Conservation (phyloP, 2,888 invertebrate genomes). For the Neocrepidodera transversa region DNA sequence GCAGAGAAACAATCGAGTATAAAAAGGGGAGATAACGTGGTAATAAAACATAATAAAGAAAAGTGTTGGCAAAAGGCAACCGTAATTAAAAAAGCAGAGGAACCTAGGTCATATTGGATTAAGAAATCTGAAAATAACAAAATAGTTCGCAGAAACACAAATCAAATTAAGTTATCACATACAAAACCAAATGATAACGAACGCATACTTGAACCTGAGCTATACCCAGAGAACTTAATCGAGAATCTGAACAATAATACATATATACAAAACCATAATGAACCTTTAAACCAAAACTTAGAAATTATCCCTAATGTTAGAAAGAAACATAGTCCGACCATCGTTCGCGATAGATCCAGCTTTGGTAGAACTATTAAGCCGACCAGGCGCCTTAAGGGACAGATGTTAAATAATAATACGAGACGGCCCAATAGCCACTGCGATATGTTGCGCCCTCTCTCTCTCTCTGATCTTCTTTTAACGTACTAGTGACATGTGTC, state of each 20-base stretch:
- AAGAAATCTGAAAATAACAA: neutral
- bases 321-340: neutral
- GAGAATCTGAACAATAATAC: neutral
- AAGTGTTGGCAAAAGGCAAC: constrained; percentile 35
- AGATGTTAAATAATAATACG: neutral
- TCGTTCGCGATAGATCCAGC: neutral
- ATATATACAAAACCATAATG: too few species aligned
- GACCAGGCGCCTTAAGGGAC: neutral
- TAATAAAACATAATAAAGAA: constrained; percentile 33
- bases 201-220: neutral
- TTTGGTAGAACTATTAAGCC: neutral
- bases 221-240: neutral
- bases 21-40: constrained; percentile 33
- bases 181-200: neutral
- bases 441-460: too few species aligned
- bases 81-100: constrained; percentile 24
- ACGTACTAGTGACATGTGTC: too few species aligned
- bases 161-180: neutral
- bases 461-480: too few species aligned
- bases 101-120: neutral
- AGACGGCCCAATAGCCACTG: too few species aligned
- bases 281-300: neutral
- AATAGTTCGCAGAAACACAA: neutral
- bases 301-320: neutral
- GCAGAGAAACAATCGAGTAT: too few species aligned